Evolutionary conservation across 2,113 vertebrate genomes (phyloP).

Genomic region (Hyaena hyaena): DNA sequence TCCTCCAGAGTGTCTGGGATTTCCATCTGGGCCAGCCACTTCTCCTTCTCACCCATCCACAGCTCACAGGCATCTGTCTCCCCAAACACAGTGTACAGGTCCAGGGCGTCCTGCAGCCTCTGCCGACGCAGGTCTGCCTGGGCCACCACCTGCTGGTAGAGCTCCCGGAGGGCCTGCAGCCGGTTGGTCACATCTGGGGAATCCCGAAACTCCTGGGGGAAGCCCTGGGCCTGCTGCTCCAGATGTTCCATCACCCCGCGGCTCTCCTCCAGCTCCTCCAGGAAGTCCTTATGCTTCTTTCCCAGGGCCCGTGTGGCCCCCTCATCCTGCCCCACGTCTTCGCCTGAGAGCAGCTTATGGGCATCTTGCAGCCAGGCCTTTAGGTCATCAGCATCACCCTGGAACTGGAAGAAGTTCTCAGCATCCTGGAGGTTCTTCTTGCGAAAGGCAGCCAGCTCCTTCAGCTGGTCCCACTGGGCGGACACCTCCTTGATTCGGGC

Average conservation of each 20-base stretch:
- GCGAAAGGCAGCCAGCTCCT: constrained; percentile 93
- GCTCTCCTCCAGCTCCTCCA: constrained; percentile 90
- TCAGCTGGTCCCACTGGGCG: constrained; percentile 93
- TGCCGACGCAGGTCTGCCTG: constrained; percentile 91
- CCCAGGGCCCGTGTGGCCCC: constrained; percentile 92
- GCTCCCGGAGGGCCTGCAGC: constrained; percentile 88
- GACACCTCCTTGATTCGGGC: constrained; percentile 86
- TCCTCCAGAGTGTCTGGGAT: constrained; percentile 95
- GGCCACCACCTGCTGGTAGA: constrained; percentile 90
- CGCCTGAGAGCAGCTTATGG: constrained; percentile 87
- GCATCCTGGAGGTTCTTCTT: constrained; percentile 92
- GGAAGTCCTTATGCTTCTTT: constrained; percentile 91
- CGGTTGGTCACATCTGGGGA: constrained; percentile 92
- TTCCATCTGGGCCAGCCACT: constrained; percentile 93
- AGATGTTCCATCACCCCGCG: constrained; percentile 89
- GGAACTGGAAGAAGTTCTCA: constrained; percentile 96
- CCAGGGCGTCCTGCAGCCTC: constrained; percentile 92
- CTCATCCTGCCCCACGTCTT: constrained; percentile 94
- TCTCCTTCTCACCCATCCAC: constrained; percentile 98
- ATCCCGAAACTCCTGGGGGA: constrained; percentile 92
- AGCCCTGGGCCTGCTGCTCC: constrained; percentile 88
- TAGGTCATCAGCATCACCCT: constrained; percentile 94
- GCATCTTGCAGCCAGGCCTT: constrained; percentile 92
- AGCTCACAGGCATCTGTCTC: constrained; percentile 96
- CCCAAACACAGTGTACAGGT: constrained; percentile 96